Evolutionary conservation across 2,888 invertebrate species (phyloP), one percentile per base, ranked within the genome.

Genomic region (Cephus nigrinus): DNA sequence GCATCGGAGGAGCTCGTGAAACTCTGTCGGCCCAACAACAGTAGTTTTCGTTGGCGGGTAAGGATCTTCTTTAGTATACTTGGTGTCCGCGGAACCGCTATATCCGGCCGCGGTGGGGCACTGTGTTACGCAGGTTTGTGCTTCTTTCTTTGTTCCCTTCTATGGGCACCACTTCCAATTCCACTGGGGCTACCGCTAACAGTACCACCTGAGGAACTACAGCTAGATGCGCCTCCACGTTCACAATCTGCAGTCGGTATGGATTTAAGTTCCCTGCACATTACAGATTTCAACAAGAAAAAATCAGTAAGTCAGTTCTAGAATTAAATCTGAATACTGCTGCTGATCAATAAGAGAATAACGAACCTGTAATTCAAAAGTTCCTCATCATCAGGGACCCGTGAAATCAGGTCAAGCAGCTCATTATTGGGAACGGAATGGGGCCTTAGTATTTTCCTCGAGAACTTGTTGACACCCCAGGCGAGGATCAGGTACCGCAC

Each of bases 381-480:
- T 92, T 96, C 96, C 92, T 97, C 97, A 90, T 99, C 97, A 89
- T 98, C 97, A 55, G 99, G 99, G 76, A 99, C 97, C 84, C 99
- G 94, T 0, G 98, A 98, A 81, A 99, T 92, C 88, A 98, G 95
- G 93, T 99, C 99, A 82, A 99, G 92, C 12, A 99, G 93, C 93
- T 99, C 99, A 92, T 99, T 99, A 92, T 99, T 99, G 12, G 98
- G 97, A 92, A 99, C 97, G 68, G 97, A 96, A 91, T 99, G 97
- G 11, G 99, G 99, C 83, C 98, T 94, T 77, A 99, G 92, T 80
- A 99, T 94, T 92, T 98, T 96, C 86, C 98, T 95, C 35, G 98
- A 96, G 92, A 99, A 99, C 92, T 99, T 99, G 92, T 98, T 98
- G 79, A 98, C 92, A 89, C 99, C 99, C 98, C 98, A 99, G 31